phyloP scores from a whole-genome alignment of 2,797 vertebrate genomes.

The Helicolenus hilgendorfi region DNA sequence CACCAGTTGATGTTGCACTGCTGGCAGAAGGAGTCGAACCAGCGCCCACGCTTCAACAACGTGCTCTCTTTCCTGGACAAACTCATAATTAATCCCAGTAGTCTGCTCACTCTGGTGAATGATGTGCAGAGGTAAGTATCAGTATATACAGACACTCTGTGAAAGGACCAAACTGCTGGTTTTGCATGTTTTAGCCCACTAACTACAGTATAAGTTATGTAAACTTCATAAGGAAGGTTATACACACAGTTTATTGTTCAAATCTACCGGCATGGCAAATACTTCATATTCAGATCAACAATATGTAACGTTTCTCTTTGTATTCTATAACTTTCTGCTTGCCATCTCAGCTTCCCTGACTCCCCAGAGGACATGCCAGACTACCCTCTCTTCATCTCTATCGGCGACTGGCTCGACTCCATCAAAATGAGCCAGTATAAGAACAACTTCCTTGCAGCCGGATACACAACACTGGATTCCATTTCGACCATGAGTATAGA shows the following conservation, averaged over 20 bases:
- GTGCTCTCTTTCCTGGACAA: conserved; percentile 97
- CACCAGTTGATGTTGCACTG: conserved; percentile 99
- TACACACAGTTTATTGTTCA: neutral
- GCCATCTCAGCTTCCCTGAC: conserved; percentile 83
- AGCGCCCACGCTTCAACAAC: conserved; percentile 95
- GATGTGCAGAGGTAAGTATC: conserved; percentile 81
- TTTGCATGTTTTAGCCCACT: neutral
- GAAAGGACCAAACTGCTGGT: neutral
- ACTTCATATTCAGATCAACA: neutral
- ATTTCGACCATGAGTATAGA: conserved; percentile 91
- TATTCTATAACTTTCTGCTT: conserved; percentile 18
- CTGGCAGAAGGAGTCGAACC: conserved; percentile 97
- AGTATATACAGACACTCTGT: neutral
- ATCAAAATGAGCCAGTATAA: conserved; percentile 99
- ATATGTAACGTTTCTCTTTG: neutral
- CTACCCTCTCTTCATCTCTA: conserved; percentile 95
- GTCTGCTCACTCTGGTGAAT: conserved; percentile 94
- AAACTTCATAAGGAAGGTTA: neutral
- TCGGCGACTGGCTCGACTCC: conserved; percentile 98
- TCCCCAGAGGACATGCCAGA: conserved; percentile 89
- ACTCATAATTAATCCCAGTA: conserved; percentile 96
- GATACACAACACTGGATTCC: conserved; percentile 97
- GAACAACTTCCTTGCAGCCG: conserved; percentile 97
- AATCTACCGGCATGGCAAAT: neutral
- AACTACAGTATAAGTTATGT: neutral